These are phyloP conservation scores for Leiothrix lutea DNA, from an alignment of 2,113 vertebrate genomes.

Conservation along the genomic window DNA sequence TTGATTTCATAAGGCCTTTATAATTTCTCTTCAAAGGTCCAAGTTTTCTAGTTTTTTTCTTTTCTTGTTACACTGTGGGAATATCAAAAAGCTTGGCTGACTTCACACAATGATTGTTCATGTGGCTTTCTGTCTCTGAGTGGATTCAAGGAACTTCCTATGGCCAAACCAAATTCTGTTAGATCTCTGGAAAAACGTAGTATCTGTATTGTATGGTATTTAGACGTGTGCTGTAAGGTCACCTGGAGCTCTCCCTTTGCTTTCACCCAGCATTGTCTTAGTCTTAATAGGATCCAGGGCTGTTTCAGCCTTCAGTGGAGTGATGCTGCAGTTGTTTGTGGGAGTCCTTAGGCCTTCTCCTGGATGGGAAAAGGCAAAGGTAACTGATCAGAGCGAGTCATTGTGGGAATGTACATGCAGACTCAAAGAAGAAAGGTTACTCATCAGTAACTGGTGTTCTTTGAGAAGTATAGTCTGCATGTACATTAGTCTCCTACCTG, in stretches of 20 bases:
- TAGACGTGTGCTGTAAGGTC: background rate
- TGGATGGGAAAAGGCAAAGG: slow-evolving; percentile 21
- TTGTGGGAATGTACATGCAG: slow-evolving; percentile 57
- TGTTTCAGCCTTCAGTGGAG: background rate
- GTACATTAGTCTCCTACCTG: slow-evolving; percentile 66
- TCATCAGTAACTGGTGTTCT: slow-evolving; percentile 64
- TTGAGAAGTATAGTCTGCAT: slow-evolving; percentile 57
- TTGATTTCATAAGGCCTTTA: background rate
- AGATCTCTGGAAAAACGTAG: background rate
- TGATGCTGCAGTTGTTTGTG: background rate
- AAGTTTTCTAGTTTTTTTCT: background rate
- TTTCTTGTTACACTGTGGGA: background rate
- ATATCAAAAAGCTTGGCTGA: background rate
- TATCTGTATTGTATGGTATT: background rate
- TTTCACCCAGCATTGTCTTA: background rate
- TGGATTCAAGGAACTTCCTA: background rate
- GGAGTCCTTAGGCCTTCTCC: background rate
- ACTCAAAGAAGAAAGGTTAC: slow-evolving; percentile 69
- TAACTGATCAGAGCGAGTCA: background rate
- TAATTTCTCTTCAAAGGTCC: background rate
- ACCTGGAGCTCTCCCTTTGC: background rate
- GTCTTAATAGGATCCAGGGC: background rate
- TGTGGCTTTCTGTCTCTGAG: background rate
- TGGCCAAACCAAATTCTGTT: background rate
- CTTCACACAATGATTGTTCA: background rate